Evolutionary conservation across 2,113 vertebrate species (phyloP).

Genomic region (Ceuthmochares aereus): DNA sequence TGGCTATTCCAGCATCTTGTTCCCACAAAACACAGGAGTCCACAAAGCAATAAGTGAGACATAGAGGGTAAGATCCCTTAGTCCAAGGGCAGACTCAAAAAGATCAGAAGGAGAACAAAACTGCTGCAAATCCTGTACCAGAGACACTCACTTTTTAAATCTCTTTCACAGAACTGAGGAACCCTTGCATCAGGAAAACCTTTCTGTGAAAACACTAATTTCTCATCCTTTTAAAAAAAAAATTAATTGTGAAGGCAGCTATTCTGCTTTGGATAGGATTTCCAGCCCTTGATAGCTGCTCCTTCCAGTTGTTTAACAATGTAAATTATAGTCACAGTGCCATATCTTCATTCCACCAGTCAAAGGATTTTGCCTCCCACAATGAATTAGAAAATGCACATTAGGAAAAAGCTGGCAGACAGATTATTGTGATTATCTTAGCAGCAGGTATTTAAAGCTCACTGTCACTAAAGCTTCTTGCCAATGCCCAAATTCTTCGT

Average conservation of each 20-base stretch:
- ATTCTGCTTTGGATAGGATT: constrained; percentile 3
- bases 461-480: constrained; percentile 44
- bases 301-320: constrained; percentile 50
- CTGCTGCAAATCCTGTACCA: neutral
- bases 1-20: neutral
- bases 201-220: constrained; percentile 21
- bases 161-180: neutral
- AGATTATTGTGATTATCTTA: constrained; percentile 70
- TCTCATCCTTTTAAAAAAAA: neutral
- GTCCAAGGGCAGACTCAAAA: neutral
- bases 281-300: constrained; percentile 29
- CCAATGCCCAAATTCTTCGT: constrained; percentile 44
- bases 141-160: neutral
- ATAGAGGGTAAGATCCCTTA: neutral
- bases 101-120: neutral
- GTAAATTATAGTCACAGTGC: constrained; percentile 51
- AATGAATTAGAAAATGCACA: constrained; percentile 59
- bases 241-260: neutral
- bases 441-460: constrained; percentile 66
- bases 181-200: neutral
- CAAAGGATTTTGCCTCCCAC: constrained; percentile 63
- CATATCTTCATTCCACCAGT: constrained; percentile 57
- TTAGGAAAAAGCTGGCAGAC: constrained; percentile 67
- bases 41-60: neutral
- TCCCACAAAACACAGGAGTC: neutral